Conservation (phyloP, 2,888 invertebrate species). For the Sphaerophoria taeniata region DNA sequence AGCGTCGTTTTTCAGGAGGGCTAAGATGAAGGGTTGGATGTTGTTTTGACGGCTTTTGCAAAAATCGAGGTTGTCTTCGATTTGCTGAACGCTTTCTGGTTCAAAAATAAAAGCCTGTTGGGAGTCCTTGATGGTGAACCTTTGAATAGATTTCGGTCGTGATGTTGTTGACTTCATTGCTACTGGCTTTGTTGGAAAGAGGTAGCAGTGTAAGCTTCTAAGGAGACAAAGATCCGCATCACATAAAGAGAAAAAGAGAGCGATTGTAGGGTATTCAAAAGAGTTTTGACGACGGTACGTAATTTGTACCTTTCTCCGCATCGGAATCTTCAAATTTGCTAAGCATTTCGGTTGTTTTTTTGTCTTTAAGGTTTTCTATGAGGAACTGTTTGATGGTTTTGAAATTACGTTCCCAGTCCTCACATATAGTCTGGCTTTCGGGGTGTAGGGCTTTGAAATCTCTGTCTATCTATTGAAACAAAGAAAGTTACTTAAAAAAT, state of each 20-base stretch:
- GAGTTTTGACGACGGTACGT: not conserved
- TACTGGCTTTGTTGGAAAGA: constrained; percentile 14
- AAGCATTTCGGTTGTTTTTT: not conserved
- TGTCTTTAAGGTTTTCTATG: constrained; percentile 14
- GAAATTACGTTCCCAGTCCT: constrained; percentile 9
- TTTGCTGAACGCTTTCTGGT: constrained; percentile 21
- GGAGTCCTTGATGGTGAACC: constrained; percentile 24
- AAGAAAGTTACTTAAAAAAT: constrained; percentile 13
- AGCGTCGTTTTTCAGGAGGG: constrained; percentile 16
- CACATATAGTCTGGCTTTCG: constrained; percentile 9
- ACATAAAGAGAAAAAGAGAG: not conserved
- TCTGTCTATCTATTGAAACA: constrained; percentile 18
- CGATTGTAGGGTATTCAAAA: no score
- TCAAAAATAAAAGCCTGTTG: constrained; percentile 30
- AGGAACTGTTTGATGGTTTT: constrained; percentile 9
- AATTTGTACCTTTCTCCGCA: constrained; percentile 2
- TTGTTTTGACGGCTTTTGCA: not conserved
- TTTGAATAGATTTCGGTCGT: not conserved
- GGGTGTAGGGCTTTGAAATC: constrained; percentile 2
- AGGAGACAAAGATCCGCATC: constrained; percentile 5
- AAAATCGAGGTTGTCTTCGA: constrained; percentile 24
- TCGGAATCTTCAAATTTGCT: not conserved
- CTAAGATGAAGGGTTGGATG: constrained; percentile 29
- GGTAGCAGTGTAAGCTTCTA: constrained; percentile 3
- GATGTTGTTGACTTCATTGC: constrained; percentile 14